Evolutionary conservation across 2,888 invertebrate species (phyloP).

Genomic region (Rhingia campestris): DNA sequence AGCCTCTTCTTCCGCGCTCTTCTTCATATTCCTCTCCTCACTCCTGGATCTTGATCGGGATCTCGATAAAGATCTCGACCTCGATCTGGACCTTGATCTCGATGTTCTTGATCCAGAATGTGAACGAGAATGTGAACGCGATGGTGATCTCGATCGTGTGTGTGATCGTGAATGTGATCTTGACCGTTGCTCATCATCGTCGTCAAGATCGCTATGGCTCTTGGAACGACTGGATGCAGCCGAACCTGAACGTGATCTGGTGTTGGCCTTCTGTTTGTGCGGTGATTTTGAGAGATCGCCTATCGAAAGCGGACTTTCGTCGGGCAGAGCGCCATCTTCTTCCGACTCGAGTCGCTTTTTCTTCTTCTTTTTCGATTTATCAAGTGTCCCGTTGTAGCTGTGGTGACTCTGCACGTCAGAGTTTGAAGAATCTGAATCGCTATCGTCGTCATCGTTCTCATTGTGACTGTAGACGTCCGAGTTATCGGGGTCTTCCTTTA

Average conservation of each 20-base stretch:
- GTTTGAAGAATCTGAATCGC: constrained; percentile 84
- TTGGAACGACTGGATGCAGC: constrained; percentile 54
- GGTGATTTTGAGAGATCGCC: constrained; percentile 84
- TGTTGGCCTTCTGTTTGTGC: constrained; percentile 64
- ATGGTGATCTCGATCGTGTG: constrained; percentile 74
- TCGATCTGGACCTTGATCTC: constrained; percentile 74
- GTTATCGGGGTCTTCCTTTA: constrained; percentile 80
- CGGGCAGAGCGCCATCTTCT: constrained; percentile 82
- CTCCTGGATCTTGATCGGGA: constrained; percentile 79
- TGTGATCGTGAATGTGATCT: constrained; percentile 75
- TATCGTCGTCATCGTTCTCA: constrained; percentile 79
- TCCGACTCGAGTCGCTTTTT: constrained; percentile 62
- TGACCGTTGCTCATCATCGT: constrained; percentile 65
- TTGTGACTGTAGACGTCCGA: constrained; percentile 75
- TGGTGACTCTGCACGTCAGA: constrained; percentile 74
- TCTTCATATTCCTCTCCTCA: constrained; percentile 80
- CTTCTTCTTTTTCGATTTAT: constrained; percentile 76
- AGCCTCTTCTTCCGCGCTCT: constrained; percentile 76
- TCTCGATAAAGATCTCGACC: constrained; percentile 75
- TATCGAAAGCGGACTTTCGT: constrained; percentile 84
- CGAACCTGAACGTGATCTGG: constrained; percentile 44
- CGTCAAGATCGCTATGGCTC: constrained; percentile 66
- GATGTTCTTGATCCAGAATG: constrained; percentile 71
- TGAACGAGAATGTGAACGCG: constrained; percentile 71
- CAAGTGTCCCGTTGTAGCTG: constrained; percentile 82